These are phyloP conservation scores for Villa cingulata DNA, from an alignment of 2,888 invertebrate species.

Conservation along the genomic window DNA sequence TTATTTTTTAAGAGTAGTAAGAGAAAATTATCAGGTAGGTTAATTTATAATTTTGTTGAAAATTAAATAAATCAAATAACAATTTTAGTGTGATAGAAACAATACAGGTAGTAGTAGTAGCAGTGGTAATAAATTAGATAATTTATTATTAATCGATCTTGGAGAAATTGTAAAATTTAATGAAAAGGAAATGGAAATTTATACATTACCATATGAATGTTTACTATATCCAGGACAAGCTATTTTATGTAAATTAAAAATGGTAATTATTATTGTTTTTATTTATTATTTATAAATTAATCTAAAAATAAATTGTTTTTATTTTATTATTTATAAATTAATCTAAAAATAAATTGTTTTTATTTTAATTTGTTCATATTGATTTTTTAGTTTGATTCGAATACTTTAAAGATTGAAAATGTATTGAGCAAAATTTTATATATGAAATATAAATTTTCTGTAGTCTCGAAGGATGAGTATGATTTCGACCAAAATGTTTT, in stretches of 20 bases:
- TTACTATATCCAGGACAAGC: conserved; percentile 7
- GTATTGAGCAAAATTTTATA: background rate
- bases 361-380: too few relatives aligned
- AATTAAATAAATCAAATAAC: too few relatives aligned
- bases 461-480: background rate
- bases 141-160: conserved; percentile 8
- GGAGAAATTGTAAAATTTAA: conserved; percentile 6
- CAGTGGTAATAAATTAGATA: too few relatives aligned
- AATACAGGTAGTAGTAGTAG: too few relatives aligned
- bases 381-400: background rate
- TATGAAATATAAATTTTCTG: background rate
- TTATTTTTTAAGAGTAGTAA: conserved; percentile 10
- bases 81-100: background rate
- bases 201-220: conserved; percentile 2
- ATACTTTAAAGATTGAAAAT: background rate
- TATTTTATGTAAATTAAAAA: conserved; percentile 9
- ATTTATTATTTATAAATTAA: too few relatives aligned
- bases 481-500: too few relatives aligned
- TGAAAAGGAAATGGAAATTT: conserved; percentile 5
- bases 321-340: too few relatives aligned
- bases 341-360: too few relatives aligned
- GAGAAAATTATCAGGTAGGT: conserved; percentile 7
- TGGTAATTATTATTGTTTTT: conserved; percentile 1
- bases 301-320: too few relatives aligned
- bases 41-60: background rate